phyloP scores from a whole-genome alignment of 2,113 vertebrate species.

The Lamprologus tigripictilis region DNA sequence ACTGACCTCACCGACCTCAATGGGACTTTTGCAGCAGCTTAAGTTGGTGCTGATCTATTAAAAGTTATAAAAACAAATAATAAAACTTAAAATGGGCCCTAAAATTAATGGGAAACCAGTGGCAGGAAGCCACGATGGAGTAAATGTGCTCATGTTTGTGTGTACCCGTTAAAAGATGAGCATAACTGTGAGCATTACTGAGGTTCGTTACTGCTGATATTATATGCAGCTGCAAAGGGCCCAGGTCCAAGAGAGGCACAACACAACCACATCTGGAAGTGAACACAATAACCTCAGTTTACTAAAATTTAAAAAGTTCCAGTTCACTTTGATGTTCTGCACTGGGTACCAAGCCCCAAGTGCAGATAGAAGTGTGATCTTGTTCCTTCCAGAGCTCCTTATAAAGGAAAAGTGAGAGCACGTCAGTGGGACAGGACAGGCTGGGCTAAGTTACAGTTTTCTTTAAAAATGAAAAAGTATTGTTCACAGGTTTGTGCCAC shows the following conservation, averaged over 20 bases:
- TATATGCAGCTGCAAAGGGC: not conserved
- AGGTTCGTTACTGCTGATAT: not conserved
- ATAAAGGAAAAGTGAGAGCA: not conserved
- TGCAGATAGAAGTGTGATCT: not conserved
- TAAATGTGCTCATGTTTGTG: not conserved
- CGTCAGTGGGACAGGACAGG: not conserved
- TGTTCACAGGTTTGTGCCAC: not conserved
- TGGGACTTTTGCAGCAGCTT: not conserved
- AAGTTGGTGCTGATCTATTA: not conserved
- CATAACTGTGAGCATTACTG: not conserved
- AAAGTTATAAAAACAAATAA: not conserved
- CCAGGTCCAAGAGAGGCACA: not conserved
- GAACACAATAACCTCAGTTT: not conserved
- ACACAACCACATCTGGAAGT: not conserved
- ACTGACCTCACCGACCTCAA: not conserved
- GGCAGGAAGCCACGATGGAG: not conserved
- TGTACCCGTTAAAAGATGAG: not conserved
- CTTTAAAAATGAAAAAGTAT: not conserved
- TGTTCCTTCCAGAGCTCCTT: not conserved
- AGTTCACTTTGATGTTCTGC: not conserved
- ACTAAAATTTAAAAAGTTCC: not conserved
- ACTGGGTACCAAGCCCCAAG: not conserved
- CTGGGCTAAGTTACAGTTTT: not conserved
- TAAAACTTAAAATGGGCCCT: not conserved
- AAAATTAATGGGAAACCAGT: not conserved